phyloP scores from a whole-genome alignment of 92 coral and sea anemone species.

The Hydrozoanthus gracilis region DNA sequence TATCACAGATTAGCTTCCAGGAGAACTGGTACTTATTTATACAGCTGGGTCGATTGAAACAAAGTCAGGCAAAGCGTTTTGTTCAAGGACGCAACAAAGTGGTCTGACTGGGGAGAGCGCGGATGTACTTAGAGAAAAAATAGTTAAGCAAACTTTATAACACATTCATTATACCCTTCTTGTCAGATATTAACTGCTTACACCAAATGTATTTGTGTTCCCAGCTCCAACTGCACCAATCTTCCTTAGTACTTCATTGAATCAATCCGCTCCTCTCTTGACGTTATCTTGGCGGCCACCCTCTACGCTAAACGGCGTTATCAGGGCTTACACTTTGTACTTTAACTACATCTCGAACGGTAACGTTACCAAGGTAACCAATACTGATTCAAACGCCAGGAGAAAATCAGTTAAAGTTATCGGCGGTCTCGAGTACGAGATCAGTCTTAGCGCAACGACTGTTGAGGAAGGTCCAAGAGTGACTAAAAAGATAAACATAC shows the following conservation, averaged over 20 bases:
- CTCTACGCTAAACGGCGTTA: not conserved
- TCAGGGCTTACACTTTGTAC: conserved; percentile 9
- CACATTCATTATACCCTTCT: too few species aligned
- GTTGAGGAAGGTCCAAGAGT: not conserved
- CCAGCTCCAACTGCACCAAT: not conserved
- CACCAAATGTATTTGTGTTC: not conserved
- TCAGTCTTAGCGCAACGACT: conserved; percentile 21
- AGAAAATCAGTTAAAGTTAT: not conserved
- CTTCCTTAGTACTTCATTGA: fast-evolving
- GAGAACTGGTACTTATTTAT: too few species aligned
- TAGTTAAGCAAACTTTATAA: too few species aligned
- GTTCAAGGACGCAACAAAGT: too few species aligned
- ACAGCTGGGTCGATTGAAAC: too few species aligned
- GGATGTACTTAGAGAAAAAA: too few species aligned
- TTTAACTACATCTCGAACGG: conserved; percentile 12
- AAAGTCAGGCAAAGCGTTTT: too few species aligned
- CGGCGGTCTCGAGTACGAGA: not conserved
- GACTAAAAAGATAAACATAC: not conserved
- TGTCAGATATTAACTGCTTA: not conserved
- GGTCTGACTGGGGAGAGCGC: too few species aligned
- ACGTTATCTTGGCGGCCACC: not conserved
- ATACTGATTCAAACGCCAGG: not conserved
- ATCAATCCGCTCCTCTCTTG: not conserved
- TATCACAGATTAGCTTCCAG: too few species aligned
- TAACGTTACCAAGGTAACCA: not conserved